These are phyloP conservation scores for Batillaria attramentaria DNA, from an alignment of 1,140 invertebrate genomes.

Conservation along the genomic window DNA sequence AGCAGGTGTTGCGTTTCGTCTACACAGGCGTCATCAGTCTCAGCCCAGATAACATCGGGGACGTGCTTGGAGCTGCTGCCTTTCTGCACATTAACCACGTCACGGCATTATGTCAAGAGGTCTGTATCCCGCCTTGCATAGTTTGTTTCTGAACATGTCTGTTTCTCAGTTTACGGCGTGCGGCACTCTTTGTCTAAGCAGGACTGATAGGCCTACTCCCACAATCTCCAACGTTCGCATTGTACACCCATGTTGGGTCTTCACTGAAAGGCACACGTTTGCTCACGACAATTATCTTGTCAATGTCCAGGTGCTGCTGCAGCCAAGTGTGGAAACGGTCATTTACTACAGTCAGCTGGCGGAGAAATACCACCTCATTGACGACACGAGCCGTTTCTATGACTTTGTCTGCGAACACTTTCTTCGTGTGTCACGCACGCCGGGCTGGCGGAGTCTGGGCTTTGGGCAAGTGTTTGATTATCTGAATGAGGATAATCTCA, in stretches of 20 bases:
- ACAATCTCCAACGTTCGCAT: no score
- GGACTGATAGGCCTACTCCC: no score
- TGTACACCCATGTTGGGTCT: no score
- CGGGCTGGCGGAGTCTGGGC: constrained; percentile 1
- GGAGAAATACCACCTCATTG: constrained; percentile 27
- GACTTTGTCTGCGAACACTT: constrained; percentile 29
- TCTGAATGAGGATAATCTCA: constrained; percentile 26
- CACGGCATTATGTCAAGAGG: no score
- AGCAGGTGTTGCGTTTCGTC: constrained; percentile 23
- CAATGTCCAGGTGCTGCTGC: constrained; percentile 9
- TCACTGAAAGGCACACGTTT: no score
- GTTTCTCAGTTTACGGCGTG: no score
- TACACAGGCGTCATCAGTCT: constrained; percentile 24
- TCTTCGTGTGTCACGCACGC: background rate
- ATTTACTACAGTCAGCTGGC: constrained; percentile 10
- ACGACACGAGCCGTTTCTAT: background rate
- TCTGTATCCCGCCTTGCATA: no score
- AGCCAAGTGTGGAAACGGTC: constrained; percentile 12
- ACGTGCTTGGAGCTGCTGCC: background rate
- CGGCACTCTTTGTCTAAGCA: no score
- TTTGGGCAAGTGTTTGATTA: constrained; percentile 16
- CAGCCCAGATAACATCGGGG: constrained; percentile 20
- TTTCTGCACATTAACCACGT: constrained; percentile 15
- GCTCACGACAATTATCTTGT: background rate
- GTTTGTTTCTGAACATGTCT: no score